phyloP scores from a whole-genome alignment of 2,797 vertebrate genomes.

The Sparus aurata region DNA sequence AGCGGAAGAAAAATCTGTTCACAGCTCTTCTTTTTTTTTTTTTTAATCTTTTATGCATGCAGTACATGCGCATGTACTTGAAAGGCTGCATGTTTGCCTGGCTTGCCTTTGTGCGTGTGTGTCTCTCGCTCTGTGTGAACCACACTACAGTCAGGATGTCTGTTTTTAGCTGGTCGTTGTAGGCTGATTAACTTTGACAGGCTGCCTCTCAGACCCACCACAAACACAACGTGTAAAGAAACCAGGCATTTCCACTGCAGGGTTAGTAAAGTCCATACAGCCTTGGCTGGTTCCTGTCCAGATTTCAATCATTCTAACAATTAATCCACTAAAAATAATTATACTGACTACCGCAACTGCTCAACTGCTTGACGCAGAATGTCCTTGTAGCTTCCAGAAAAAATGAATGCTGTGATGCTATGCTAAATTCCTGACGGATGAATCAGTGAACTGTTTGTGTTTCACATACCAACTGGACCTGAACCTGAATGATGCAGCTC shows the following conservation, averaged over 20 bases:
- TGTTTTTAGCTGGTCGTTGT: conserved; percentile 80
- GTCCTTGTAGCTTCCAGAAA: not conserved
- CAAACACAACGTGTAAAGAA: conserved; percentile 74
- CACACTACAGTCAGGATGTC: conserved; percentile 76
- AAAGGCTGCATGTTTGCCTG: conserved; percentile 47
- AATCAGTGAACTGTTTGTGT: conserved; percentile 24
- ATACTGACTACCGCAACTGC: not conserved
- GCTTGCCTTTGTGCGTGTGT: conserved; percentile 29
- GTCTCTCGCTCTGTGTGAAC: conserved; percentile 41
- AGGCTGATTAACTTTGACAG: conserved; percentile 85
- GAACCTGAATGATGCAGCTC: conserved; percentile 19
- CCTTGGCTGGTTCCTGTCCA: conserved; percentile 21
- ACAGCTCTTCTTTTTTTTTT: conserved; percentile 28
- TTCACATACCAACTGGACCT: conserved; percentile 24
- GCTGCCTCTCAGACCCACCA: conserved; percentile 81
- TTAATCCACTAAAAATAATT: conserved; percentile 34
- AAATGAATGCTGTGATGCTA: not conserved
- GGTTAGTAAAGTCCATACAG: conserved; percentile 27
- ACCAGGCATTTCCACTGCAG: conserved; percentile 61
- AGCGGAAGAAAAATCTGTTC: conserved; percentile 50
- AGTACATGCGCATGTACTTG: conserved; percentile 33
- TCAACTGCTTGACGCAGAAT: not conserved
- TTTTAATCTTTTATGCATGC: conserved; percentile 24
- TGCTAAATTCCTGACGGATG: not conserved
- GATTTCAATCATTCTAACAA: conserved; percentile 23